These are phyloP conservation scores for Egretta garzetta DNA, from an alignment of 2,113 vertebrate species.

Conservation along the genomic window DNA sequence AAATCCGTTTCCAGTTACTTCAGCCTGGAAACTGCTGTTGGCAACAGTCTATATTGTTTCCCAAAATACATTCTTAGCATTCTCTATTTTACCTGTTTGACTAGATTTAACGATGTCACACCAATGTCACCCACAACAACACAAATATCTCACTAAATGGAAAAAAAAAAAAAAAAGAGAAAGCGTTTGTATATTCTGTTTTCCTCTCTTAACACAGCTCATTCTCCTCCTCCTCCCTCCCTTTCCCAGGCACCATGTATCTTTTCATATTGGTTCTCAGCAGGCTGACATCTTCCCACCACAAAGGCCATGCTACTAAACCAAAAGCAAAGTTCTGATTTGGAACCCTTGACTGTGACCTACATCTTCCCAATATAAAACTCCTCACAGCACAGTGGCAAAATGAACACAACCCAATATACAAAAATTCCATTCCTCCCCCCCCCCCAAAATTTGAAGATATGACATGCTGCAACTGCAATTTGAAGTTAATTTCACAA, in stretches of 20 bases:
- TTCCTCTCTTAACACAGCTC: neutral
- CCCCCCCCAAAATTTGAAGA: neutral
- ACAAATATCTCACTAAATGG: neutral
- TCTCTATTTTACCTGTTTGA: neutral
- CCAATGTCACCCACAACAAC: neutral
- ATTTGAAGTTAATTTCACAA: conserved; percentile 33
- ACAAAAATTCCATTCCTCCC: neutral
- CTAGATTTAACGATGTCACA: neutral
- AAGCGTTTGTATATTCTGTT: neutral
- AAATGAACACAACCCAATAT: neutral
- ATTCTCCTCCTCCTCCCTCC: neutral
- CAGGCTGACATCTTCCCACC: neutral
- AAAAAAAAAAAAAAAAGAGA: neutral
- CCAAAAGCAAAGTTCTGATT: neutral
- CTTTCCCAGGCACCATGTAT: neutral
- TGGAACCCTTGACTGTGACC: neutral
- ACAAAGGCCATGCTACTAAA: neutral
- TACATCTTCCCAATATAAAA: neutral
- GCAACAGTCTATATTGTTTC: neutral
- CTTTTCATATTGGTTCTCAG: neutral
- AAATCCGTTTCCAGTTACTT: neutral
- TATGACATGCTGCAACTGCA: neutral
- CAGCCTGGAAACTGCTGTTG: neutral
- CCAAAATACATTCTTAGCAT: neutral
- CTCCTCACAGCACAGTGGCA: neutral